Percentiles rank a stretch among this genome's conserved stretches.
Conservation (phyloP, 2,797 vertebrate genomes). For the Lepus townsendii region DNA sequence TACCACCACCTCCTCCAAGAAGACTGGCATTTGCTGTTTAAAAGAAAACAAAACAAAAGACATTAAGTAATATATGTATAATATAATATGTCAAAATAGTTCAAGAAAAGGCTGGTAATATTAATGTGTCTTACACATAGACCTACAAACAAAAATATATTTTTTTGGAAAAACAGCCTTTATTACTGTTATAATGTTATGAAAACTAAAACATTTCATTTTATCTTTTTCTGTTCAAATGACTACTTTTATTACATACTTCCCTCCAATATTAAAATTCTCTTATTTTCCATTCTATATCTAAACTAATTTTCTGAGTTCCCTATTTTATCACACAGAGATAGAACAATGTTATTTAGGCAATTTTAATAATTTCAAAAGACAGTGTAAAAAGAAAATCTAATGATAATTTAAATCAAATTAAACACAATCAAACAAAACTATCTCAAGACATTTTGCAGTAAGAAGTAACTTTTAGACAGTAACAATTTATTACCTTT, state of each 20-base stretch:
- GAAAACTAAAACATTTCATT: conserved; percentile 78
- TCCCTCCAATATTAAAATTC: conserved; percentile 18
- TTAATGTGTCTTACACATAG: conserved; percentile 23
- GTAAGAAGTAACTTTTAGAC: conserved; percentile 42
- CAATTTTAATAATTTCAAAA: conserved; percentile 68
- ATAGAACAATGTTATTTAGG: conserved; percentile 53
- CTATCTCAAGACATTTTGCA: conserved; percentile 49
- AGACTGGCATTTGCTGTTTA: conserved; percentile 97
- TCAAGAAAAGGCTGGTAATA: conserved; percentile 53
- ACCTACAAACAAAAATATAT: background rate
- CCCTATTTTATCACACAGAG: conserved; percentile 54
- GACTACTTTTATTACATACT: conserved; percentile 27
- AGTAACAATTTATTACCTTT: conserved; percentile 46
- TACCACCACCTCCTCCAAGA: conserved; percentile 99
- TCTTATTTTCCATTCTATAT: conserved; percentile 60
- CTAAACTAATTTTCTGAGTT: conserved; percentile 71
- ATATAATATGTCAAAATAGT: conserved; percentile 34
- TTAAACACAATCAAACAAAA: conserved; percentile 56
- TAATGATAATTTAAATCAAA: conserved; percentile 68
- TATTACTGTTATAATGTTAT: conserved; percentile 65
- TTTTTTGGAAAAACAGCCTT: conserved; percentile 26
- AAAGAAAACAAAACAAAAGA: conserved; percentile 81
- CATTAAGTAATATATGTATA: conserved; percentile 62
- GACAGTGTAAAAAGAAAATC: conserved; percentile 49
- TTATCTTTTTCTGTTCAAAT: conserved; percentile 63